Evolutionary conservation across 2,888 invertebrate species (phyloP).

Genomic region (Morpho achilles): DNA sequence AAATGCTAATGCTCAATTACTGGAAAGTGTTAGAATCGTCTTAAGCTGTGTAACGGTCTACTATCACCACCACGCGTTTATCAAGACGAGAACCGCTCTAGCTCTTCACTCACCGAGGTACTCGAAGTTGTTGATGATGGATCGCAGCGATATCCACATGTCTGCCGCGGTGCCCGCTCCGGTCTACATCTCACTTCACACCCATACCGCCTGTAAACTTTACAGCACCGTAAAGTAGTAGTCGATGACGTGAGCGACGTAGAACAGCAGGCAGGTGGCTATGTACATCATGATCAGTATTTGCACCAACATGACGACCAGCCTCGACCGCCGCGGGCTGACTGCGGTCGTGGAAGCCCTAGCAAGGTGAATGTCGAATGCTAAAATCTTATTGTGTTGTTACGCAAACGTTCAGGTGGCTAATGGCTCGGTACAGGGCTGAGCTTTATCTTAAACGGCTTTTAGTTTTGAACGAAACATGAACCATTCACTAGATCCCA

Average conservation of each 20-base stretch:
- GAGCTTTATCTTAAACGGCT: slow-evolving; percentile 1
- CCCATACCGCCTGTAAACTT: slow-evolving; percentile 17
- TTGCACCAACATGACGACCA: slow-evolving; percentile 65
- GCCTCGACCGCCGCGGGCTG: slow-evolving; percentile 33
- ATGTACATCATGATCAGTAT: slow-evolving; percentile 75
- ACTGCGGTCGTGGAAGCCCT: slow-evolving; percentile 32
- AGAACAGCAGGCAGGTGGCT: slow-evolving; percentile 67
- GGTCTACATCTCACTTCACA: background rate
- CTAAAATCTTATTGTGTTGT: slow-evolving; percentile 31
- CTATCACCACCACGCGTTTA: too few species aligned
- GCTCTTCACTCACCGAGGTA: slow-evolving; percentile 1
- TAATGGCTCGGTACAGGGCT: background rate
- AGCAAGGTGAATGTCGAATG: slow-evolving; percentile 37
- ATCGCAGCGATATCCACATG: slow-evolving; percentile 28
- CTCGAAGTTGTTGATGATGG: slow-evolving; percentile 24
- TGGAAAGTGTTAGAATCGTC: too few species aligned
- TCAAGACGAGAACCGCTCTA: too few species aligned
- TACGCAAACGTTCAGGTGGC: slow-evolving; percentile 28
- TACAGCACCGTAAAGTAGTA: slow-evolving; percentile 52
- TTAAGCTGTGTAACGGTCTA: too few species aligned
- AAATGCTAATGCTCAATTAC: too few species aligned
- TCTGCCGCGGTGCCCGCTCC: slow-evolving; percentile 24
- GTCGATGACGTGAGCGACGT: slow-evolving; percentile 70
- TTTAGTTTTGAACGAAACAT: background rate
- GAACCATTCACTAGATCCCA: too few species aligned